Conservation (phyloP, 2,113 vertebrate species). For the Brachionichthys hirsutus region DNA sequence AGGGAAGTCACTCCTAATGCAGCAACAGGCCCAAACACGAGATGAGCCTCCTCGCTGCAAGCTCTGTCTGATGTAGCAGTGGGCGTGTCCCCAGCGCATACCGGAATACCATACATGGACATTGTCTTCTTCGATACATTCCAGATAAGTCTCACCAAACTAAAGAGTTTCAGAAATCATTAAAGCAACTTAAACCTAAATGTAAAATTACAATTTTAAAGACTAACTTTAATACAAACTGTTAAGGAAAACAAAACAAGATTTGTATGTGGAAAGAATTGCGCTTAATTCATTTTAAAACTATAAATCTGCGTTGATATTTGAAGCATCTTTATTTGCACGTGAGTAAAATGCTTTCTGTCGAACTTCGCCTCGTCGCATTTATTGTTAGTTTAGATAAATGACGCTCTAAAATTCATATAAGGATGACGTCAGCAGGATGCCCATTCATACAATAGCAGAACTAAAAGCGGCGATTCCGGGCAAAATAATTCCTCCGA, state of each 20-base stretch:
- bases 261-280: too few species aligned
- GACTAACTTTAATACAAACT: background rate
- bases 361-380: too few species aligned
- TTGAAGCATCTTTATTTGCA: background rate
- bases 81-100: conserved; percentile 30
- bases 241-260: too few species aligned
- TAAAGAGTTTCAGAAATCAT: background rate
- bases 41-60: conserved; percentile 10
- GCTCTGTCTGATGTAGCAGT: conserved; percentile 31
- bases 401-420: too few species aligned
- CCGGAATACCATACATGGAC: conserved; percentile 45
- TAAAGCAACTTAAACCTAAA: too few species aligned
- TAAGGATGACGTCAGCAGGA: background rate
- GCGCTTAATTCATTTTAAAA: background rate
- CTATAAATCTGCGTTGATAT: background rate
- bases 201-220: background rate
- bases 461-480: background rate
- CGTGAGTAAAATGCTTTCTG: too few species aligned
- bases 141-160: background rate
- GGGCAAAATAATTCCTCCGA: background rate
- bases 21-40: background rate
- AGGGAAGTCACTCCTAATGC: background rate
- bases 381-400: too few species aligned
- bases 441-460: background rate
- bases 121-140: background rate